These are phyloP conservation scores for Galerucella calmariensis DNA, from an alignment of 2,888 invertebrate species.

Conservation along the genomic window DNA sequence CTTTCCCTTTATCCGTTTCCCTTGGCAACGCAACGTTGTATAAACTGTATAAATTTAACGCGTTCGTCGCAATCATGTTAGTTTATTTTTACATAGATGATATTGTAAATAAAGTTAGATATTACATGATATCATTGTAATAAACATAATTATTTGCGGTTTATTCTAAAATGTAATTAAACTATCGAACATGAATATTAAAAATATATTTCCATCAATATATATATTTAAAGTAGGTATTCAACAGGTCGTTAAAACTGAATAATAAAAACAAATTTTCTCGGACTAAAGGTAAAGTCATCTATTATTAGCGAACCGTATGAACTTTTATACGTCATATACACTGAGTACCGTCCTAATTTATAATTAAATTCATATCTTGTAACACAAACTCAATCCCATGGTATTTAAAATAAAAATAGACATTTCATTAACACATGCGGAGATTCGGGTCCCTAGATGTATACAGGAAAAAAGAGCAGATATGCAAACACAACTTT, in stretches of 20 bases:
- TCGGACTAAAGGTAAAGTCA: background rate
- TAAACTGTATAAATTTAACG: no score
- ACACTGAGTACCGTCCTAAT: background rate
- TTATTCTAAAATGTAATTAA: no score
- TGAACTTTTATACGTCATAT: background rate
- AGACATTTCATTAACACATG: constrained; percentile 19
- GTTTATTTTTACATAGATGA: no score
- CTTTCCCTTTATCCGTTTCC: no score
- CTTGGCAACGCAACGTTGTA: no score
- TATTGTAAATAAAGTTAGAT: no score
- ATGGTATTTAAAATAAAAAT: constrained; percentile 29
- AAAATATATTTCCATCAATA: background rate
- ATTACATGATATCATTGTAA: no score
- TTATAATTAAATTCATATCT: constrained; percentile 26
- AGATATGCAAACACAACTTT: background rate
- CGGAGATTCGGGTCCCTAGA: background rate
- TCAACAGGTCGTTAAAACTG: no score
- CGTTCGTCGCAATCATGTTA: no score
- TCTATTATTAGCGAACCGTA: background rate
- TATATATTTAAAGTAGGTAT: no score
- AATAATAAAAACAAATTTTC: background rate
- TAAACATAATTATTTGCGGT: no score
- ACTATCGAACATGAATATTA: no score
- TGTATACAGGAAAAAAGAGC: background rate
- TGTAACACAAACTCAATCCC: constrained; percentile 26